phyloP scores from a whole-genome alignment of 1,140 invertebrate species.

The Tribolium madens region DNA sequence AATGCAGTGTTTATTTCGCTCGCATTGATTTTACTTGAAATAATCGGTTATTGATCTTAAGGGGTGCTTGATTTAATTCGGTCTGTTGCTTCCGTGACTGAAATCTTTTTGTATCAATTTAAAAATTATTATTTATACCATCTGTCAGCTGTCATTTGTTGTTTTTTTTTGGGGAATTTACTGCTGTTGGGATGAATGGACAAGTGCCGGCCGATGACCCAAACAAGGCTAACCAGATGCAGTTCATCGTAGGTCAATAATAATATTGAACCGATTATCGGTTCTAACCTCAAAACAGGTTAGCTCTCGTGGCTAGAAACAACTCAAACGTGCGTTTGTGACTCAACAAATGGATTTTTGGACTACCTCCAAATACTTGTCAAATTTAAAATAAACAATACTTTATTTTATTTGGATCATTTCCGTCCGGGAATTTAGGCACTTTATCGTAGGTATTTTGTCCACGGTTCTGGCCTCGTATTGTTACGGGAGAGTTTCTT shows the following conservation, averaged over 20 bases:
- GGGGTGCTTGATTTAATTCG: background rate
- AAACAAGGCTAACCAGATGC: slow-evolving; percentile 56
- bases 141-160: background rate
- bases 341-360: slow-evolving; percentile 32
- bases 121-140: background rate
- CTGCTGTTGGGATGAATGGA: background rate
- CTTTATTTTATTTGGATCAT: slow-evolving; percentile 40
- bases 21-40: background rate
- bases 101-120: background rate
- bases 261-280: slow-evolving; percentile 7
- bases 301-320: slow-evolving; percentile 18
- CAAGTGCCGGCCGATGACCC: slow-evolving; percentile 52
- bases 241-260: slow-evolving; percentile 51
- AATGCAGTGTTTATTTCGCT: background rate
- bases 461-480: slow-evolving; percentile 1
- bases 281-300: slow-evolving; percentile 23
- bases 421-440: slow-evolving; percentile 31
- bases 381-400: slow-evolving; percentile 48
- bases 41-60: slow-evolving; percentile 1
- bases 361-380: slow-evolving; percentile 41
- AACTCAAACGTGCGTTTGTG: slow-evolving; percentile 16
- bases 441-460: slow-evolving; percentile 15
- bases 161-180: background rate
- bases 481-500: background rate
- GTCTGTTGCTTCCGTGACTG: slow-evolving; percentile 4